A percentile compares a stretch with the other conserved stretches of the same genome.
phyloP scores from a whole-genome alignment of 2,888 invertebrate genomes.

The Bellardia bayeri region DNA sequence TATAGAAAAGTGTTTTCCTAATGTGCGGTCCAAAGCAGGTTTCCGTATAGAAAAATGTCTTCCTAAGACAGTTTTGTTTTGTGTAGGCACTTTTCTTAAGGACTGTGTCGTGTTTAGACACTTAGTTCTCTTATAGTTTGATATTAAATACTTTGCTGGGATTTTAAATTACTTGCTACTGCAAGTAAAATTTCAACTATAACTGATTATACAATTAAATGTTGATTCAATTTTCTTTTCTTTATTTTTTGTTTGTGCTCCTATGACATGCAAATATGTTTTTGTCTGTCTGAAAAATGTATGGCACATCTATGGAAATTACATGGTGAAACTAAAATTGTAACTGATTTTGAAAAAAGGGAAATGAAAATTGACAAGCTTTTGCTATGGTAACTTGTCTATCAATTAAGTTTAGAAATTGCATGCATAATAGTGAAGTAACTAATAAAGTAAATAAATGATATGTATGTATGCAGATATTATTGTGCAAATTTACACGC shows the following conservation, averaged over 20 bases:
- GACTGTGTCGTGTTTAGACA: too few species aligned
- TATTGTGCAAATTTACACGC: not conserved
- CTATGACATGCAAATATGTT: conserved; percentile 44
- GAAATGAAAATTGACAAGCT: conserved; percentile 35
- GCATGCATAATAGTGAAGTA: conserved; percentile 11
- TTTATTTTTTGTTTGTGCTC: conserved; percentile 20
- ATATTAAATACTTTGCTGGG: conserved; percentile 27
- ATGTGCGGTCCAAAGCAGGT: too few species aligned
- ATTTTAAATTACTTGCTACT: not conserved
- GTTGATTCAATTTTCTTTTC: not conserved
- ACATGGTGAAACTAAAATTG: conserved; percentile 15
- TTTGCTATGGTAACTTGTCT: conserved; percentile 19
- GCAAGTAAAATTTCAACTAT: not conserved
- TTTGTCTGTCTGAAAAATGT: conserved; percentile 35
- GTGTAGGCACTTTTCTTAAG: too few species aligned
- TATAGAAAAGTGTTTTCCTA: too few species aligned
- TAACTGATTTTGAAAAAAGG: conserved; percentile 10
- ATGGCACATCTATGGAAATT: conserved; percentile 43
- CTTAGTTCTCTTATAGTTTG: not conserved
- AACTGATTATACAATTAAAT: conserved; percentile 4
- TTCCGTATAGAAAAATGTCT: too few species aligned
- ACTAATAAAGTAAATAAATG: conserved; percentile 9
- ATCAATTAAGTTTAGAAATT: conserved; percentile 43
- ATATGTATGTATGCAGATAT: not conserved
- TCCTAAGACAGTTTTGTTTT: too few species aligned